These are phyloP conservation scores for Tachysurus vachellii DNA, from an alignment of 2,113 vertebrate species.

Conservation along the genomic window DNA sequence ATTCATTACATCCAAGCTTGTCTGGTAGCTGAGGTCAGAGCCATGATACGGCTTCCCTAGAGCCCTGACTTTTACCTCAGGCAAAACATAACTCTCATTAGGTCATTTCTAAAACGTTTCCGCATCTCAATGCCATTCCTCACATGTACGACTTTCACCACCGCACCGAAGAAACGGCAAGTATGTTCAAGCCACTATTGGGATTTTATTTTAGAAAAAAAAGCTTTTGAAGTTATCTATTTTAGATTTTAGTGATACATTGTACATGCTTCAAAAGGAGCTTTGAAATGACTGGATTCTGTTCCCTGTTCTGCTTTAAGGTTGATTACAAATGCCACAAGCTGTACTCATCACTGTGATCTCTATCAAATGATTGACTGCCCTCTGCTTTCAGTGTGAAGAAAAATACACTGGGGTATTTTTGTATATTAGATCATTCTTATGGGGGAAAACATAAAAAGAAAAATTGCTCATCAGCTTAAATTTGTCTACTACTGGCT, in stretches of 20 bases:
- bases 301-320: background rate
- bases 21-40: background rate
- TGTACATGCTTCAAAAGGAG: background rate
- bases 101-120: background rate
- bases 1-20: background rate
- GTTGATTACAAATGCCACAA: background rate
- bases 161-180: background rate
- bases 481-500: background rate
- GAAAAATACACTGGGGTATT: background rate
- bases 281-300: background rate
- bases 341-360: background rate
- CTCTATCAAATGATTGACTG: background rate
- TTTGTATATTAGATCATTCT: background rate
- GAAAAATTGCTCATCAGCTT: background rate
- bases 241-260: background rate
- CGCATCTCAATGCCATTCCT: background rate
- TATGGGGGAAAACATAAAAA: background rate
- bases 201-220: background rate
- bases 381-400: background rate
- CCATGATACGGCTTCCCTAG: background rate
- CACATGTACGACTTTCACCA: background rate
- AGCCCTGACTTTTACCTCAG: background rate
- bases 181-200: background rate
- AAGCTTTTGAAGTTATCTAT: background rate
- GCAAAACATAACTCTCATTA: background rate